Evolutionary conservation across 1,140 invertebrate species (phyloP), one percentile per base, ranked within the genome.

Genomic region (Sitodiplosis mosellana): DNA sequence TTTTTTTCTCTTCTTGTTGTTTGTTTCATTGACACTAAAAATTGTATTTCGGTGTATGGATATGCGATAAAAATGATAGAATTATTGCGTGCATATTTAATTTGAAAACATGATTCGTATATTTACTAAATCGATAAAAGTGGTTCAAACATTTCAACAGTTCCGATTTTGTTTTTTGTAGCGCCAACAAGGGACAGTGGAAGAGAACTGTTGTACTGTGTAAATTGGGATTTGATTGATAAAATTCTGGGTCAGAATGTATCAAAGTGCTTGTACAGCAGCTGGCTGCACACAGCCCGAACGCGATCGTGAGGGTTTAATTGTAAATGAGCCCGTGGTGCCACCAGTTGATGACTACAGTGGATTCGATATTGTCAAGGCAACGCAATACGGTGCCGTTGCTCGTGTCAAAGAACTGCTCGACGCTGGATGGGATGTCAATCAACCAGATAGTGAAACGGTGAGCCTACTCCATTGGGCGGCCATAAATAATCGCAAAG

Each of bases 401-500:
- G 77, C 78, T 40, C 69, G 88, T 55, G 84, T 88, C 17, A 78
- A 79, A 50, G 83, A 93, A 60, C 69, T 96, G 3, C 73, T 96
- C 2, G 90, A 96, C 56, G 76, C 74, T 42, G 88, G 87, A 1
- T 86, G 81, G 65, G 84, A 91, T 68, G 88, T 93, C 1, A 93
- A 92, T 66, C 76, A 88, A 57, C 77, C 85, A 40, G 89, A 94
- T 61, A 71, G 72, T 52, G 88, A 93, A 64, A 89, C 86, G n/a
- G 88, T 94, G 12, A 91, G 92, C 2, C 68, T 99, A n/a, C 69
- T 99, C 1, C 95, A 99, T 62, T 99, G 95, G 95, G 94, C 94
- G 17, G 85, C 95, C 15, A 99, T 99, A 55, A 99, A 99, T 65
- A 98, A 97, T 73, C 73, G 87, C 18, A 77, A 78, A 45, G 89